These are phyloP conservation scores for Eulemur mongoz DNA, from an alignment of 2,797 vertebrate species.

Conservation along the genomic window DNA sequence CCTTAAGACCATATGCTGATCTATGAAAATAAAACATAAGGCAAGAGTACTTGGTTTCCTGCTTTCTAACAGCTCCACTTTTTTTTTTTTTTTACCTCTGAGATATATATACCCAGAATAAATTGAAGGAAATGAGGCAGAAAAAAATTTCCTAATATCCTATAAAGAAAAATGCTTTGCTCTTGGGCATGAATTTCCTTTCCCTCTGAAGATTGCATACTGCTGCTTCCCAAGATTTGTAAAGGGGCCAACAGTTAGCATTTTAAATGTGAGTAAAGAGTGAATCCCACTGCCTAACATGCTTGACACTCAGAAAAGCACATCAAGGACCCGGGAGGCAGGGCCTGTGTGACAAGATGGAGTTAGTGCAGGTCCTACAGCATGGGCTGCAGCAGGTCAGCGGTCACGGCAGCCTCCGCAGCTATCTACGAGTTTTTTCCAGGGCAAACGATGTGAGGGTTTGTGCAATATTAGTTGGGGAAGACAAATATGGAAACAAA, in stretches of 20 bases:
- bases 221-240: not conserved
- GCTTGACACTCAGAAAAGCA: not conserved
- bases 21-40: constrained; percentile 10
- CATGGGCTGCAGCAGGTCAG: constrained; percentile 88
- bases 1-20: not conserved
- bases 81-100: not conserved
- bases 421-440: constrained; percentile 85
- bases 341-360: constrained; percentile 83
- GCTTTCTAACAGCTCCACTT: not conserved
- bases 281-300: not conserved
- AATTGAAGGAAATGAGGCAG: not conserved
- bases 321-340: not conserved
- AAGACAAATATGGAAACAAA: constrained; percentile 97
- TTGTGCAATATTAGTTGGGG: constrained; percentile 89
- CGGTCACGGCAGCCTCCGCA: constrained; percentile 90
- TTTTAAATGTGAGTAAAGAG: constrained; percentile 35
- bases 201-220: not conserved
- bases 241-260: not conserved
- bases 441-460: constrained; percentile 92
- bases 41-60: not conserved
- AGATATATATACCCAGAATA: constrained; percentile 31
- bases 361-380: constrained; percentile 84
- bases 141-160: constrained; percentile 14
- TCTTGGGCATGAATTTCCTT: constrained; percentile 5
- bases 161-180: not conserved